These are phyloP conservation scores for Chloromyia formosa DNA, from an alignment of 2,888 invertebrate species.

Conservation along the genomic window DNA sequence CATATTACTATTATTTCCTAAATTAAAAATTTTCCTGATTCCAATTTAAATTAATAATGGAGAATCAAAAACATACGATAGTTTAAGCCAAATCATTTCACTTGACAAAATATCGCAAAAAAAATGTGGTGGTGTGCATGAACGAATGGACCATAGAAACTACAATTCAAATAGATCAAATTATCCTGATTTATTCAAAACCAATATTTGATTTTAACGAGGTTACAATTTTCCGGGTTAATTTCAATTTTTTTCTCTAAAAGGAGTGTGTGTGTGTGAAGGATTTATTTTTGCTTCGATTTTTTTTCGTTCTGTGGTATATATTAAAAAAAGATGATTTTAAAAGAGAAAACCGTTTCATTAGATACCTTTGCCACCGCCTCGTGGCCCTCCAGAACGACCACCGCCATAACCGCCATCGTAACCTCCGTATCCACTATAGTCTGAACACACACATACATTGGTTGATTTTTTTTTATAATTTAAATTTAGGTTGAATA, in stretches of 20 bases:
- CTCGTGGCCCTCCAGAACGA: slow-evolving; percentile 84
- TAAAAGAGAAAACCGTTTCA: slow-evolving; percentile 44
- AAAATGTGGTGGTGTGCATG: slow-evolving; percentile 49
- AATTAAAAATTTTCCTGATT: no score
- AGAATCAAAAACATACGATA: no score
- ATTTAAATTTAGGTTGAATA: slow-evolving; percentile 41
- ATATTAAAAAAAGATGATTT: neutral
- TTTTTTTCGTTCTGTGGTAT: neutral
- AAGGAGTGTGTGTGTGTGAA: neutral
- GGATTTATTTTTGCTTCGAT: no score
- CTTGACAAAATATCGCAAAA: no score
- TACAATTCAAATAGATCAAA: slow-evolving; percentile 31
- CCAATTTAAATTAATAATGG: no score
- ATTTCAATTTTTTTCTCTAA: slow-evolving; percentile 15
- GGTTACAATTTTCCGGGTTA: neutral
- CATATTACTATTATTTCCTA: no score
- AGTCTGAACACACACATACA: slow-evolving; percentile 69
- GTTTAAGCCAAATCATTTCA: no score
- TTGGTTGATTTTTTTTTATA: slow-evolving; percentile 29
- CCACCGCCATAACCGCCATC: slow-evolving; percentile 88
- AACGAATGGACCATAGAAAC: slow-evolving; percentile 42
- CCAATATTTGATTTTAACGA: slow-evolving; percentile 17
- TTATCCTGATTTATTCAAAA: neutral
- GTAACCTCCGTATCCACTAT: slow-evolving; percentile 87
- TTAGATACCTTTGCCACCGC: slow-evolving; percentile 82